A percentile compares a stretch with the other conserved stretches of the same genome.
Conservation (phyloP, 1,140 invertebrate species). For the Micrasema longulum region DNA sequence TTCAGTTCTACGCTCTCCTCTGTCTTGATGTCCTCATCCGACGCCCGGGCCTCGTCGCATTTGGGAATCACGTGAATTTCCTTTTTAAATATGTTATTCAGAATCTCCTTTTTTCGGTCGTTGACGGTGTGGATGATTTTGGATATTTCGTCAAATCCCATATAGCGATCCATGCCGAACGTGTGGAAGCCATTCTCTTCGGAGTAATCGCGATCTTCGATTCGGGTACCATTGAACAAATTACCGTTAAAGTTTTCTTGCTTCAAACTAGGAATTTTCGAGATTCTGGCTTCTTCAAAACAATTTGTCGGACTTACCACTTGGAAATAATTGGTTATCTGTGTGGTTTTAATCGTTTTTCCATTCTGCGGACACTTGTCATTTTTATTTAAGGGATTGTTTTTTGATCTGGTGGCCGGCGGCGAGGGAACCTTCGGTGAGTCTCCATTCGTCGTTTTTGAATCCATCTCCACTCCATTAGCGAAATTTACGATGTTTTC, state of each 20-base stretch:
- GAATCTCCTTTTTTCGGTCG: constrained; percentile 47
- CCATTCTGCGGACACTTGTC: constrained; percentile 23
- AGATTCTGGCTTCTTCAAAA: constrained; percentile 24
- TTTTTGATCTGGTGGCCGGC: constrained; percentile 41
- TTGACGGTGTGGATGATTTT: constrained; percentile 46
- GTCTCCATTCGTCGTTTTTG: constrained; percentile 12
- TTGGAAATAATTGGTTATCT: constrained; percentile 54
- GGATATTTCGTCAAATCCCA: constrained; percentile 42
- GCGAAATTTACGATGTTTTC: constrained; percentile 44
- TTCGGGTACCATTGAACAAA: constrained; percentile 33
- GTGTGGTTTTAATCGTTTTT: constrained; percentile 27
- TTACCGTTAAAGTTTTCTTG: constrained; percentile 12
- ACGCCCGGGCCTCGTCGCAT: neutral
- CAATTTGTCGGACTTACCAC: constrained; percentile 42
- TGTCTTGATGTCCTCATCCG: neutral
- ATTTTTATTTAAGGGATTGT: constrained; percentile 7
- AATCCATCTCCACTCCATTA: constrained; percentile 32
- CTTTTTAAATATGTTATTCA: constrained; percentile 51
- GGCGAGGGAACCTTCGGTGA: constrained; percentile 25
- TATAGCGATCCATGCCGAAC: constrained; percentile 39
- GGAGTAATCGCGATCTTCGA: constrained; percentile 36
- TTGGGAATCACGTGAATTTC: constrained; percentile 19
- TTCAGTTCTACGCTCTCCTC: neutral
- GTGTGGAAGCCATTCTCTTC: constrained; percentile 39
- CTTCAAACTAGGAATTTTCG: constrained; percentile 5